Percentiles rank a stretch among this genome's conserved stretches.
Evolutionary conservation across 2,113 vertebrate species (phyloP).

Genomic region (Puma concolor): DNA sequence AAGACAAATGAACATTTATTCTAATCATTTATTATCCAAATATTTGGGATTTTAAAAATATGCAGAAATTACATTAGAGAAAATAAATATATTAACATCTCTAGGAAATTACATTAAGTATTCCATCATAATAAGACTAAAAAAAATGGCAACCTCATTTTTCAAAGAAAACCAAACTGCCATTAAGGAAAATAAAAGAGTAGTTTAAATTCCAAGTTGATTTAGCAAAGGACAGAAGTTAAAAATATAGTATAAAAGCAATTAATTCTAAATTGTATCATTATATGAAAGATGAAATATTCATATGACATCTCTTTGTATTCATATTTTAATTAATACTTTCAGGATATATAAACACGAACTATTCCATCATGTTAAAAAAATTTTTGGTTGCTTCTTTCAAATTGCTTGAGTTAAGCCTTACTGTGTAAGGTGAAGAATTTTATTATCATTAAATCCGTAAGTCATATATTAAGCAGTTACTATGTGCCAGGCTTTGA

Average conservation of each 20-base stretch:
- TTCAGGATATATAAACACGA: not conserved
- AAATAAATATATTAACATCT: slow-evolving; percentile 1
- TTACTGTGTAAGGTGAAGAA: not conserved
- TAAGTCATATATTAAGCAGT: not conserved
- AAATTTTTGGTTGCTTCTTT: not conserved
- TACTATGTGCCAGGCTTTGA: not conserved
- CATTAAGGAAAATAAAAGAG: slow-evolving; percentile 1
- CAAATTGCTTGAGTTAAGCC: not conserved
- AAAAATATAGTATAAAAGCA: not conserved
- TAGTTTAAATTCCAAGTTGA: slow-evolving; percentile 6
- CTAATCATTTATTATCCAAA: not conserved
- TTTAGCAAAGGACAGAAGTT: not conserved
- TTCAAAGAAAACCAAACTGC: slow-evolving; percentile 30
- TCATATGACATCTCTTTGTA: not conserved
- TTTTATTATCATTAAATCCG: not conserved
- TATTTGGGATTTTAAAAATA: not conserved
- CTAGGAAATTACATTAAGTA: not conserved
- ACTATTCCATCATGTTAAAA: not conserved
- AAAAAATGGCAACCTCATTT: not conserved
- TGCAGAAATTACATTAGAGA: not conserved
- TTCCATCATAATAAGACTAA: not conserved
- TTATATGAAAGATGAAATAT: not conserved
- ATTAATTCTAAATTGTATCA: slow-evolving; percentile 14
- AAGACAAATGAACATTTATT: not conserved
- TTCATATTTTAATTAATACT: not conserved